Evolutionary conservation across 2,797 vertebrate genomes (phyloP), one percentile per base, ranked within the genome.

Genomic region (Crocidura indochinensis): DNA sequence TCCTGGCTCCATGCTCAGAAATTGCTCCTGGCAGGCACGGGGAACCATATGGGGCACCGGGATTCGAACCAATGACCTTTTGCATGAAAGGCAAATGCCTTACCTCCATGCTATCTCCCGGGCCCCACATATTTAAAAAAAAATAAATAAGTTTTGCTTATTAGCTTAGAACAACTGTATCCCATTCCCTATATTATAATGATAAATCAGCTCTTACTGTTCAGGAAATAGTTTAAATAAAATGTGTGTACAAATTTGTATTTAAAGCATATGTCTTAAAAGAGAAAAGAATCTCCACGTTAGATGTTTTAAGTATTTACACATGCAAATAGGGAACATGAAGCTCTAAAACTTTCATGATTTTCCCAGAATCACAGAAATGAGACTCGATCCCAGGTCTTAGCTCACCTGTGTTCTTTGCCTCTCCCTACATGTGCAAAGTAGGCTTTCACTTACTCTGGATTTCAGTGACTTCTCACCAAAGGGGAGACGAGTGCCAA

Each of bases 281-380:
- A 62, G 53, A 87, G 19, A n/a, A 74, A 90, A 91, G 74, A 78
- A 46, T 11, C 2, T n/a, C 46, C 46, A 26, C 84, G 71, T 68
- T 17, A 60, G 11, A 4, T 15, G 6, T 10, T 8, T 65, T 65
- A 53, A 84, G 15, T n/a, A 31, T 78, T 87, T 46, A 49, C 26
- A 81, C 91, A 92, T 91, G 1, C 51, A 78, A 60, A 44, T 80
- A 74, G 90, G 47, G 46, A 81, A 71, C 14, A 38, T 51, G 80
- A 88, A 62, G 19, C 15, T 91, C 69, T 77, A 60, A 44, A 82
- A 82, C 75, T 22, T 44, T 2, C 77, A 27, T 78, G 56, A 62
- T 38, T 64, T 84, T 27, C 51, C 38, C 44, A 44, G 22, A 1
- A 71, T 71, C 46, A 78, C 60, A 82, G 53, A 75, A 60, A 62